Percentiles rank a stretch among this genome's conserved stretches.
phyloP scores from a whole-genome alignment of 2,888 invertebrate genomes.

The Sinopyrophorus schimmeli region DNA sequence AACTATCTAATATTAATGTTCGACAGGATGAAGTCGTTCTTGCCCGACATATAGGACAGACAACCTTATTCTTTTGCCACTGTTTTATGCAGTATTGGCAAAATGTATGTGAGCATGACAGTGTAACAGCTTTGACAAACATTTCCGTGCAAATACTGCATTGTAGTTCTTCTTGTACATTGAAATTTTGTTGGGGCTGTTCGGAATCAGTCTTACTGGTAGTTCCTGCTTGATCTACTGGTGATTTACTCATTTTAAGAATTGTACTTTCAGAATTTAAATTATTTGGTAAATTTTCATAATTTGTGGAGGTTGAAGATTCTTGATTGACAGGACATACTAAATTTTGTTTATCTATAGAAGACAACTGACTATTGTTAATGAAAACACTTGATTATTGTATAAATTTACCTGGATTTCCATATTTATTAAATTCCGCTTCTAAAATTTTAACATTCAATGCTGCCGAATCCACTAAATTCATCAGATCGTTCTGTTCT shows the following conservation, averaged over 20 bases:
- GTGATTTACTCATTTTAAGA: no score
- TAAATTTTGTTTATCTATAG: no score
- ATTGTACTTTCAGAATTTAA: no score
- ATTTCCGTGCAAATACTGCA: conserved; percentile 78
- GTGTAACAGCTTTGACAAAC: conserved; percentile 68
- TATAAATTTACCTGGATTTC: no score
- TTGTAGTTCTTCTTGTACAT: conserved; percentile 69
- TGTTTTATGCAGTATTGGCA: conserved; percentile 70
- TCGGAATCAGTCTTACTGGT: no score
- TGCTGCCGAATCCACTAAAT: conserved; percentile 5
- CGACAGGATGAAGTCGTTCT: conserved; percentile 59
- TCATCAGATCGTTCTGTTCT: conserved; percentile 5
- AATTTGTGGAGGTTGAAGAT: no score
- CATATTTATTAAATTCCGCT: conserved; percentile 4
- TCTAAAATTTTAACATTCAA: conserved; percentile 5
- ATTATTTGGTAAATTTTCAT: no score
- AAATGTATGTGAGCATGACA: conserved; percentile 76
- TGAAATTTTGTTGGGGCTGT: no score
- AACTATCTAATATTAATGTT: conserved; percentile 70
- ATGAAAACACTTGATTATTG: no score
- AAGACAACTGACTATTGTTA: no score
- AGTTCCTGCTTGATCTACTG: no score
- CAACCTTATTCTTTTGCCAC: conserved; percentile 71
- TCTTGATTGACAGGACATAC: no score
- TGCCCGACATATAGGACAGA: conserved; percentile 72